These are phyloP conservation scores for Xanthia togata DNA, from an alignment of 2,888 invertebrate genomes.

Conservation along the genomic window DNA sequence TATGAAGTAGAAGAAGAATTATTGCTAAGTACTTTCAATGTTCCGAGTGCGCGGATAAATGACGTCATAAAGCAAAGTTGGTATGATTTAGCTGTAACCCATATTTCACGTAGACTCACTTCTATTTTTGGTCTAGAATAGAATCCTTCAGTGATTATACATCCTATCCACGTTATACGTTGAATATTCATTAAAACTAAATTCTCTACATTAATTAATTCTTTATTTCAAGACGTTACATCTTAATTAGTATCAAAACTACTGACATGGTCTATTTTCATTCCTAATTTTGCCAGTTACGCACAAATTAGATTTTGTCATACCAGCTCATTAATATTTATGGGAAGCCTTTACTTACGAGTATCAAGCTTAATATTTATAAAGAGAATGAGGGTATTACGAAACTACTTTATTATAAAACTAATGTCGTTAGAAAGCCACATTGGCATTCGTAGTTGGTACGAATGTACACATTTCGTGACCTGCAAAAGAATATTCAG, in stretches of 20 bases:
- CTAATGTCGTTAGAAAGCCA: constrained; percentile 27
- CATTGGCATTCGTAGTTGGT: constrained; percentile 60
- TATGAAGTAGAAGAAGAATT: constrained; percentile 30
- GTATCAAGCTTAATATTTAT: too few species aligned
- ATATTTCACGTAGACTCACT: constrained; percentile 29
- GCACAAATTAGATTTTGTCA: constrained; percentile 17
- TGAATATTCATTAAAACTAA: constrained; percentile 18
- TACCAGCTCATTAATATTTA: constrained; percentile 18
- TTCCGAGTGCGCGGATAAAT: constrained; percentile 46
- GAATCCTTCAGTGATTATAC: background rate
- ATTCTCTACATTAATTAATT: constrained; percentile 19
- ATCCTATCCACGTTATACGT: constrained; percentile 2
- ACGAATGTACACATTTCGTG: constrained; percentile 53
- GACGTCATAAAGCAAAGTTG: constrained; percentile 52
- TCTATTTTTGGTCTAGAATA: constrained; percentile 27
- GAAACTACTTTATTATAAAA: constrained; percentile 48
- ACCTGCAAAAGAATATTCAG: constrained; percentile 53
- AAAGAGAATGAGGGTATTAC: background rate
- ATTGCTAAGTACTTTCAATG: constrained; percentile 51
- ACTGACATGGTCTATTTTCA: constrained; percentile 14
- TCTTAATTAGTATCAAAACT: constrained; percentile 17
- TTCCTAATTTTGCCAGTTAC: constrained; percentile 3
- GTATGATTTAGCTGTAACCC: constrained; percentile 39
- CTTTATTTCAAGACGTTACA: constrained; percentile 22
- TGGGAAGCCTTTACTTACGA: too few species aligned